These are phyloP conservation scores for Dryocosmus kuriphilus DNA, from an alignment of 2,888 invertebrate genomes.

Conservation along the genomic window DNA sequence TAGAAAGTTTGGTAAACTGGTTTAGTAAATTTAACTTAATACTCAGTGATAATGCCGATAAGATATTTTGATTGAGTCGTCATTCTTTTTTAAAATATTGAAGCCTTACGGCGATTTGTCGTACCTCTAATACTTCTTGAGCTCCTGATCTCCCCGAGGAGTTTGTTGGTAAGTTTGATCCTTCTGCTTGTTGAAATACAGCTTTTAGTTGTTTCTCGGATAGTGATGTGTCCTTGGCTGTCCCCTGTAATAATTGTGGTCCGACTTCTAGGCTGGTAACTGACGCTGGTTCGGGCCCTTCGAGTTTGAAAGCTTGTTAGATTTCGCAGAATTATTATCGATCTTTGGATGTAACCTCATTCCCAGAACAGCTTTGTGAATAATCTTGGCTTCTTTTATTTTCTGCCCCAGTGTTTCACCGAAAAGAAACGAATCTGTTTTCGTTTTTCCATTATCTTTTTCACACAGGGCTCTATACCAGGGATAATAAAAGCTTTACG, in stretches of 20 bases:
- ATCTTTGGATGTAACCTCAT: no score
- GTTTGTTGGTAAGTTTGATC: no score
- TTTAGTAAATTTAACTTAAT: not conserved
- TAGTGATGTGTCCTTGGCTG: not conserved
- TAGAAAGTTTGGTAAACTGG: not conserved
- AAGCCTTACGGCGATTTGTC: not conserved
- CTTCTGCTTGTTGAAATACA: no score
- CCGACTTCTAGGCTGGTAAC: not conserved
- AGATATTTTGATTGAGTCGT: not conserved
- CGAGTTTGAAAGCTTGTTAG: no score
- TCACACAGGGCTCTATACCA: conserved; percentile 28
- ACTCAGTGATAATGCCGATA: not conserved
- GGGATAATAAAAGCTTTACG: conserved; percentile 42
- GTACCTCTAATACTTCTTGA: not conserved
- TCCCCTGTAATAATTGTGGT: not conserved
- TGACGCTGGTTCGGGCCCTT: not conserved
- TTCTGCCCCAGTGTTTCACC: conserved; percentile 34
- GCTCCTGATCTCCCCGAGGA: not conserved
- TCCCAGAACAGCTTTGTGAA: conserved; percentile 6
- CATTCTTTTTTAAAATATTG: not conserved
- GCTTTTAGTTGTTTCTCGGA: no score
- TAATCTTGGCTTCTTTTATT: conserved; percentile 10
- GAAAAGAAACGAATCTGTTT: conserved; percentile 27
- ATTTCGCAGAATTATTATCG: no score
- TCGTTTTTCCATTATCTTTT: conserved; percentile 28